These are phyloP conservation scores for Craterocephalus amniculus DNA, from an alignment of 2,797 vertebrate genomes.

Conservation along the genomic window DNA sequence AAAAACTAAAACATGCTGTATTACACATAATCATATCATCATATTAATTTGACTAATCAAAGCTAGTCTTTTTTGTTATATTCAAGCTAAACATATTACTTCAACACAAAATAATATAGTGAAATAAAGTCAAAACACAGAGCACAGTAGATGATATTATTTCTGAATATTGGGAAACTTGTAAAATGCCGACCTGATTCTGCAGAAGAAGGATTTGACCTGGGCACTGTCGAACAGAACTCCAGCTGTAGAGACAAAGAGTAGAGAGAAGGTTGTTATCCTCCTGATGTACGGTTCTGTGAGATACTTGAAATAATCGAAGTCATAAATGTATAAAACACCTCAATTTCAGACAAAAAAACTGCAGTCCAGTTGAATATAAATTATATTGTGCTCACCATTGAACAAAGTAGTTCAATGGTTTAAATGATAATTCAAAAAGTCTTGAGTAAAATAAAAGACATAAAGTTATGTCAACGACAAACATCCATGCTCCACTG, in stretches of 20 bases:
- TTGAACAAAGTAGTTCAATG: not conserved
- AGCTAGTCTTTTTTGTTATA: not conserved
- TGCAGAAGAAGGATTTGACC: conserved; percentile 93
- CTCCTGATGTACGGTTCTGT: not conserved
- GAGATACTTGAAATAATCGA: not conserved
- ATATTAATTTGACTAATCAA: not conserved
- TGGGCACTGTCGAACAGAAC: conserved; percentile 83
- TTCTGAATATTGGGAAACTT: not conserved
- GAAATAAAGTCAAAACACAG: not conserved
- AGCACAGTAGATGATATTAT: not conserved
- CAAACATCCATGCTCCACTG: too few species aligned
- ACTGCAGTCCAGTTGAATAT: too few species aligned
- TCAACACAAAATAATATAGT: not conserved
- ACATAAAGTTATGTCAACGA: too few species aligned
- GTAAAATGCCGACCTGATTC: conserved; percentile 85
- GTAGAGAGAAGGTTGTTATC: conserved; percentile 20
- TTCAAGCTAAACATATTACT: not conserved
- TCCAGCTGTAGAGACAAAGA: conserved; percentile 72
- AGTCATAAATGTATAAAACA: too few species aligned
- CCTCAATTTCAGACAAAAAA: not conserved
- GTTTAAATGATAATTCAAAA: not conserved
- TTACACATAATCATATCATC: not conserved
- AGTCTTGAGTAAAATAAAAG: not conserved
- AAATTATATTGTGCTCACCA: too few species aligned
- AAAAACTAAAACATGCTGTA: not conserved